Conservation (phyloP, 2,888 invertebrate species). For the Papilio protenor region DNA sequence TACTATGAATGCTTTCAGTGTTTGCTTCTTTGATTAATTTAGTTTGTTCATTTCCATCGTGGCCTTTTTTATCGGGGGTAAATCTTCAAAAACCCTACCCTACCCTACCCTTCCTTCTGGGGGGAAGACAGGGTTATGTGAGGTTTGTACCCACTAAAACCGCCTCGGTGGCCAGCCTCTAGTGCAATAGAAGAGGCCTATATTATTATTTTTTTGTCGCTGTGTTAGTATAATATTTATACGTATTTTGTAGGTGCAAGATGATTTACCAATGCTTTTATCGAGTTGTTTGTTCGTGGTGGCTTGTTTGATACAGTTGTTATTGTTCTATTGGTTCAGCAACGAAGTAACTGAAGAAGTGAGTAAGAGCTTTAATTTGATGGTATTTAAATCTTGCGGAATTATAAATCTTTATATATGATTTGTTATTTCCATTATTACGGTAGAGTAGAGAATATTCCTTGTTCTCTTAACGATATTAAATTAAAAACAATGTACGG, state of each 20-base stretch:
- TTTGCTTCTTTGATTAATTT: background rate
- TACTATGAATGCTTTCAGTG: background rate
- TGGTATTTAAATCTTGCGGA: too few species aligned
- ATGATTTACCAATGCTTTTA: conserved; percentile 58
- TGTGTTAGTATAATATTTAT: conserved; percentile 27
- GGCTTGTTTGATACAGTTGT: conserved; percentile 64
- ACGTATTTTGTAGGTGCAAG: conserved; percentile 55
- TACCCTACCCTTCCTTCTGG: too few species aligned
- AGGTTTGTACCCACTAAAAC: too few species aligned
- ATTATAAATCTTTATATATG: background rate
- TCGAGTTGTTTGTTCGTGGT: conserved; percentile 58
- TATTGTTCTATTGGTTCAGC: conserved; percentile 70
- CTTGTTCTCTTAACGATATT: background rate
- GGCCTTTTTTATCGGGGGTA: background rate
- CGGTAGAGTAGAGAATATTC: background rate
- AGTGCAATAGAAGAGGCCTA: too few species aligned
- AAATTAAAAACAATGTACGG: too few species aligned
- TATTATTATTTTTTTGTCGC: too few species aligned
- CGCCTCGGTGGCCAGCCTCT: too few species aligned
- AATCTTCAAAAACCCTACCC: too few species aligned
- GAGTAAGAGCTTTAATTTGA: conserved; percentile 19
- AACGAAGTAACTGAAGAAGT: conserved; percentile 69
- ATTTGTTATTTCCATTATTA: background rate
- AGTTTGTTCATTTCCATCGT: background rate
- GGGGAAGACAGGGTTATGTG: too few species aligned